phyloP scores from a whole-genome alignment of 2,797 vertebrate species.

The Octomys mimax region DNA sequence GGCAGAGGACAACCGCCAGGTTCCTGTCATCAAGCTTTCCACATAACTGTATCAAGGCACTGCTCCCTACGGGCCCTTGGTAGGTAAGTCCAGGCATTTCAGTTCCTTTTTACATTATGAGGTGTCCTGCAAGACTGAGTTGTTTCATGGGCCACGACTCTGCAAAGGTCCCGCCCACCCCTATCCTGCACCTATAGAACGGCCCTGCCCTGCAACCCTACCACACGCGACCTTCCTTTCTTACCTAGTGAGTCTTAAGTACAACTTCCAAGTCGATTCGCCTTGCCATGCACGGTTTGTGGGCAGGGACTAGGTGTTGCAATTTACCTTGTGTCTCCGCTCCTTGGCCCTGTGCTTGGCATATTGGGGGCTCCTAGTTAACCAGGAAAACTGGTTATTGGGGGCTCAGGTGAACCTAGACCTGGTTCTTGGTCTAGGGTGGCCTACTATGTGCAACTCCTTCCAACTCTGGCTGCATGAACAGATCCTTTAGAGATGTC shows the following conservation, averaged over 20 bases:
- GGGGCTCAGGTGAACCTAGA: not conserved
- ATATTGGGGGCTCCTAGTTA: not conserved
- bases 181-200: rapidly evolving
- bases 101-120: not conserved
- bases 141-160: not conserved
- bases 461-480: not conserved
- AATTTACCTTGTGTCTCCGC: not conserved
- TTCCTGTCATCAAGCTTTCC: not conserved
- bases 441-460: rapidly evolving
- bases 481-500: not conserved
- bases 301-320: not conserved
- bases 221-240: rapidly evolving
- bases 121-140: too few relatives aligned
- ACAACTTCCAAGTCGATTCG: not conserved
- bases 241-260: not conserved
- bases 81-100: not conserved
- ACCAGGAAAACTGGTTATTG: not conserved
- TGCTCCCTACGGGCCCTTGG: not conserved
- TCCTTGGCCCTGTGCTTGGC: not conserved
- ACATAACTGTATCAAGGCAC: rapidly evolving
- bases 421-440: not conserved
- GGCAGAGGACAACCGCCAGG: not conserved
- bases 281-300: not conserved
- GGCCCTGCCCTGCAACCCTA: not conserved
- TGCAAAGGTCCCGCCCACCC: not conserved